Conservation (phyloP, 2,113 vertebrate species). For the Alosa alosa region DNA sequence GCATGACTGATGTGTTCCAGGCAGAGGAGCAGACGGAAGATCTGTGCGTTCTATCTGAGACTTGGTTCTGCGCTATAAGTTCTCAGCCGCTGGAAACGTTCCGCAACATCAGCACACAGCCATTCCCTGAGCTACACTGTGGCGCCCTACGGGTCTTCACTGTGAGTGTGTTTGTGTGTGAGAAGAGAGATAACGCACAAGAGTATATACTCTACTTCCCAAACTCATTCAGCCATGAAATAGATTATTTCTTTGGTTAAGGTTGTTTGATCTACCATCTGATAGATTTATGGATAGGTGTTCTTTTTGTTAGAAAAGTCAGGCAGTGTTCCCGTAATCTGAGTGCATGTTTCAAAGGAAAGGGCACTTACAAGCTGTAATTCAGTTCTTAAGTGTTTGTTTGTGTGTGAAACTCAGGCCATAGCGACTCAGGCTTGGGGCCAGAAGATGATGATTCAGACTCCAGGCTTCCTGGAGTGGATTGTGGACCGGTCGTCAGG, state of each 20-base stretch:
- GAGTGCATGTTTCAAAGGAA: background rate
- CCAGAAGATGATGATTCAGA: slow-evolving; percentile 86
- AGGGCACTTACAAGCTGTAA: background rate
- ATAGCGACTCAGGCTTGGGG: slow-evolving; percentile 89
- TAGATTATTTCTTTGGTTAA: background rate
- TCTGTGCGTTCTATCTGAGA: slow-evolving; percentile 85
- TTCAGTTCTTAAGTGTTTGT: background rate
- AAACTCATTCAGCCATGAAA: background rate
- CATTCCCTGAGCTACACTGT: slow-evolving; percentile 92
- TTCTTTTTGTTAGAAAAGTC: background rate
- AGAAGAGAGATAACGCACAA: background rate
- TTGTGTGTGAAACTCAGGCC: slow-evolving; percentile 67
- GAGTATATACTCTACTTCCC: background rate
- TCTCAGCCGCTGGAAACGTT: slow-evolving; percentile 85
- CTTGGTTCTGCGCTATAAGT: slow-evolving; percentile 84
- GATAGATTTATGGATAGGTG: background rate
- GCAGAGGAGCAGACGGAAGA: slow-evolving; percentile 93
- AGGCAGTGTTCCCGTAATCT: background rate
- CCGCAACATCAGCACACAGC: slow-evolving; percentile 85
- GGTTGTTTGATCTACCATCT: background rate
- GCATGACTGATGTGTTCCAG: slow-evolving; percentile 55
- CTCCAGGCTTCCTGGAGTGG: slow-evolving; percentile 92
- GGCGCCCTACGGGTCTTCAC: slow-evolving; percentile 83
- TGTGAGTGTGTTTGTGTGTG: slow-evolving; percentile 65
- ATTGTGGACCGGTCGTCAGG: slow-evolving; percentile 87